phyloP scores from a whole-genome alignment of 2,888 invertebrate species.

The Melieria picta region DNA sequence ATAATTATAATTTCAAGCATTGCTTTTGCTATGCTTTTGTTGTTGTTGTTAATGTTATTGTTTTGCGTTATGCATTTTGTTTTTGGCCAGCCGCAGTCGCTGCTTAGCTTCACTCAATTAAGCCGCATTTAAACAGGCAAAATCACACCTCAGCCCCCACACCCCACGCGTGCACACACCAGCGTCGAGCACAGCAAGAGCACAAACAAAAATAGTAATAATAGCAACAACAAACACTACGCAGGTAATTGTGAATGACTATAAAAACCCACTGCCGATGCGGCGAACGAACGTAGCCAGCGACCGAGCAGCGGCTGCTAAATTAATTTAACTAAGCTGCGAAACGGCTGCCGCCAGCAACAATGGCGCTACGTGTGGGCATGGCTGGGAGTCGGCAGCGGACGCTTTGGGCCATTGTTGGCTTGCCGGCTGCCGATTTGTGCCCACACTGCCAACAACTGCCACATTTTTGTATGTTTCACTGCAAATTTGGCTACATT shows the following conservation, averaged over 20 bases:
- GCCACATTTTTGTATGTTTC: conserved; percentile 11
- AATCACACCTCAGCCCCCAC: conserved; percentile 22
- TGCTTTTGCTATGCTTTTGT: conserved; percentile 5
- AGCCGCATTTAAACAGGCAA: conserved; percentile 17
- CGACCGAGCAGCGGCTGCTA: not conserved
- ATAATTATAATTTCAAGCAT: not conserved
- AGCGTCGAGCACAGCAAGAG: too few species aligned
- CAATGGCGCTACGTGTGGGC: not conserved
- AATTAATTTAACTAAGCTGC: conserved; percentile 19
- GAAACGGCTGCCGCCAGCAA: conserved; percentile 6
- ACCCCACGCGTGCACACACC: too few species aligned
- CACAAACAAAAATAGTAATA: too few species aligned
- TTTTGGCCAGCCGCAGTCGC: not conserved
- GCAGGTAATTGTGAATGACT: too few species aligned
- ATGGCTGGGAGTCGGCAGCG: not conserved
- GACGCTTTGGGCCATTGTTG: not conserved
- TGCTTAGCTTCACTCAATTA: conserved; percentile 12
- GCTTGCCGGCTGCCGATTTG: too few species aligned
- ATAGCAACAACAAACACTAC: too few species aligned
- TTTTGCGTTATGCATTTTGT: not conserved
- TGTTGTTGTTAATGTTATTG: not conserved
- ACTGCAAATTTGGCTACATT: not conserved
- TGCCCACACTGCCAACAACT: too few species aligned
- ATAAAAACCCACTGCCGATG: too few species aligned
- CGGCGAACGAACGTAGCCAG: not conserved